Evolutionary conservation across 2,888 invertebrate genomes (phyloP), one percentile per base, ranked within the genome.

Genomic region (Rhagonycha lutea): DNA sequence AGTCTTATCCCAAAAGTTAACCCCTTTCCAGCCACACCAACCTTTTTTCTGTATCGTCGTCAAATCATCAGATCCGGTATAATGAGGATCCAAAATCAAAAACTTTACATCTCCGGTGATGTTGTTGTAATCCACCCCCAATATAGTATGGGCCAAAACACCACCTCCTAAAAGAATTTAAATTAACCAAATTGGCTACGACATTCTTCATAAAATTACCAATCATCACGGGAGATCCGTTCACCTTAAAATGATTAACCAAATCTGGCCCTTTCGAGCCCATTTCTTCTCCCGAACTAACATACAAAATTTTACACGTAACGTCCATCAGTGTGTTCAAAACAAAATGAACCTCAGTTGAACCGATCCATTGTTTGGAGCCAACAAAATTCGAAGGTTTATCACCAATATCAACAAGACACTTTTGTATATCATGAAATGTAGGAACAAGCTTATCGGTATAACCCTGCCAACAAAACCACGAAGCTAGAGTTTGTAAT

Each of bases 141-240:
- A 89, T 81, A 99, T 98, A 65, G 99, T 99, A 86, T 99, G 99
- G 1, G 99, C 99, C 83, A 98, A 89, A 60, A 98, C 97, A 79
- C 98, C 99, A 23, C 99, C 99, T 84, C 98, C 97, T 96, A 84
- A 65, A 83, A 82, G 11, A 24, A n/a, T 23, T 11, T 24, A 0
- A 47, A 47, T n/a, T 47, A 47, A 47, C 32, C n/a, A 7, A 47
- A 47, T 2, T 2, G 11, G 8, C 11, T 3, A 65, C 8, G 24
- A 65, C 5, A n/a, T 65, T 14, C 11, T 24, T 4, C 10, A 65
- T 7, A 65, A 65, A n/a, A 12, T 65, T 87, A 93, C 98, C 99
- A 83, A 99, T 98, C 99, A 99, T 99, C 75, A 99, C 92, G 23
- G 99, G 99, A 28, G 97, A 96, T 70, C 99, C 99, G 84, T 97